Base-by-base conservation (phyloP, 2,888 invertebrate species). In the Metacarcinus magister region DNA sequence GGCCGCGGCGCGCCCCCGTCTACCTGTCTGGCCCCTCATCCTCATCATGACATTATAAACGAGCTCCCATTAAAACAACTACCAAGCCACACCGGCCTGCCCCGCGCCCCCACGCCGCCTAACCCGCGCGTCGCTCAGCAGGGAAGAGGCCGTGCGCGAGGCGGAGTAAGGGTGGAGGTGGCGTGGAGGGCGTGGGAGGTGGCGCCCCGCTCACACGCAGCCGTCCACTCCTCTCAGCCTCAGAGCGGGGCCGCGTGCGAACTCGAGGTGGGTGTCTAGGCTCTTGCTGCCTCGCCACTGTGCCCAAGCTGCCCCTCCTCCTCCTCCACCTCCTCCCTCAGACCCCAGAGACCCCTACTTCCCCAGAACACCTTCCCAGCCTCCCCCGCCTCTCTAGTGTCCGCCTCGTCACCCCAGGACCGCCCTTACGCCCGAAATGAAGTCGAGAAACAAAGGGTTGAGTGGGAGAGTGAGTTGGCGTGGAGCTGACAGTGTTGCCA, bases 31-130 rank as follows among this genome's bases (percentile, higher is more conserved):
- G 75, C 92, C 75, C 96, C 95, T 93, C 96, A 93, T 96, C 95
- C 96, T 96, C 96, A 96, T 96, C 96, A 96, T 96, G 96, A 96
- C 96, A 96, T 95, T 96, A 96, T 96, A 96, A 96, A 96, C 96
- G 96, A 96, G 96, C 92, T 96, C 96, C 96, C 96, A 96, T 96
- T 96, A 96, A 96, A 96, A 96, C 96, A 96, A 96, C 96, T 96
- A 96, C 96, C 96, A 96, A 96, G 96, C 96, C 96, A 95, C 96
- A 93, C 95, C 93, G 96, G 96, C 96, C 95, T 96, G 95, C 96
- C 94, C 96, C 90, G 94, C 94, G 87, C 96, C 96, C 67, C 94
- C 95, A 87, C 95, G 94, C 92, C 95, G 60, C 94, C 95, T 95
- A 96, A 93, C 92, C 94, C 96, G n/a, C 48, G 48, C 44, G 91